Base-by-base conservation (phyloP, 1,140 invertebrate genomes). In the Tetragonula clypearis region DNA sequence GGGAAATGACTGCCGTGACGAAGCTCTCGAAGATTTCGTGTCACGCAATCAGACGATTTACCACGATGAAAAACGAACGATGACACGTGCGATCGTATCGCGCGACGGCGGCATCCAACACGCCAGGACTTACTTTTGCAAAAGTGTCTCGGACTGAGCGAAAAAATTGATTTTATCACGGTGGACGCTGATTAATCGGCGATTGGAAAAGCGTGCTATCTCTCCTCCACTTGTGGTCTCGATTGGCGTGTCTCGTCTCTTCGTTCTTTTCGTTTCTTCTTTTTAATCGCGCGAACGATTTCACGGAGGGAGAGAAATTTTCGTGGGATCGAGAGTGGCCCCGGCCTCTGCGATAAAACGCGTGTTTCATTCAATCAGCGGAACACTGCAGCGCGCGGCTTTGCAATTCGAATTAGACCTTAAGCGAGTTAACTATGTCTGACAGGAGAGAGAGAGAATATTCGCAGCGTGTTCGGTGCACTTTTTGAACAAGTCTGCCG, bases 181-280 rank as follows among this genome's bases (percentile, higher is more conserved):
- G 19, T 9, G 23, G 23, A 41, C 11, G 11, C 23, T 69, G 66
- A 83, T 83, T 83, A 78, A 83, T 60, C n/a, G 49, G 19, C 19
- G 21, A 30, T 66, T 49, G 65, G 68, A 19, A n/a, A 69, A 62
- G 2, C 5, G 60, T 55, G 23, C 14, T 62, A 41, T 8, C 2
- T 8, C 2, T 55, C 49, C 21, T 11, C 9, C 58, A 11, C 35
- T 30, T 35, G 23, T 30, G 41, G 9, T 23, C 30, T 30, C 62
- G 3, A 74, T 60, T 62, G 30, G 17, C 65, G 19, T 62, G 26
- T 30, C 19, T 41, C 30, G 6, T 21, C 2, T n/a, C 49, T 9
- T 30, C n/a, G 2, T 30, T 56, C 73, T 8, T 1, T 21, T 19
- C 15, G 17, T 21, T 2, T 30, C 53, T 35, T 23, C 17, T 62